phyloP scores from a whole-genome alignment of 2,797 vertebrate species.

The Odontamblyopus rebecca region DNA sequence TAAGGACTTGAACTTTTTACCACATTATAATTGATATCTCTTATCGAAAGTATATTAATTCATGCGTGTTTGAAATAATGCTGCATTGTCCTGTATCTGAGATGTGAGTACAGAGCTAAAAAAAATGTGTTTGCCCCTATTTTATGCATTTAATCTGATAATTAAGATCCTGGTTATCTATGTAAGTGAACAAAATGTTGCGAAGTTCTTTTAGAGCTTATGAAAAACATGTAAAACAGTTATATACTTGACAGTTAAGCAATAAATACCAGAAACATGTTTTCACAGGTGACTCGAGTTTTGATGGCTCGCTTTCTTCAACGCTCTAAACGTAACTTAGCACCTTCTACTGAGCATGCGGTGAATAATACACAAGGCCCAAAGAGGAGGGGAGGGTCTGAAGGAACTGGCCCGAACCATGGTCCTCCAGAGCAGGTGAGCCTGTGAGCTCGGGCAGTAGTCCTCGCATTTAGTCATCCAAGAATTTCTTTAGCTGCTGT shows the following conservation, averaged over 20 bases:
- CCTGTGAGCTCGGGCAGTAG: neutral
- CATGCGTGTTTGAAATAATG: too few species aligned
- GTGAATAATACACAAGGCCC: conserved; percentile 75
- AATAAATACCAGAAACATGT: too few species aligned
- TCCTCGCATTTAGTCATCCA: too few species aligned
- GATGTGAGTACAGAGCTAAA: too few species aligned
- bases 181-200: too few species aligned
- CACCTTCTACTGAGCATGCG: conserved; percentile 68
- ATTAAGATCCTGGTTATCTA: too few species aligned
- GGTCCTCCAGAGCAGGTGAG: conserved; percentile 72
- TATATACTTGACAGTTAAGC: neutral
- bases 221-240: too few species aligned
- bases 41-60: neutral
- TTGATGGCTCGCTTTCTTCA: conserved; percentile 92
- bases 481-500: too few species aligned
- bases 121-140: too few species aligned
- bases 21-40: neutral
- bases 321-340: conserved; percentile 86
- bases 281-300: conserved; percentile 81
- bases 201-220: too few species aligned
- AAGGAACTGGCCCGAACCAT: conserved; percentile 51
- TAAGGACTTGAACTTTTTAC: neutral
- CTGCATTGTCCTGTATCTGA: too few species aligned
- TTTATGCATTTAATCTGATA: too few species aligned
- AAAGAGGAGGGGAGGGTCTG: conserved; percentile 76